These are phyloP conservation scores for Sander vitreus DNA, from an alignment of 2,113 vertebrate species.

Conservation along the genomic window DNA sequence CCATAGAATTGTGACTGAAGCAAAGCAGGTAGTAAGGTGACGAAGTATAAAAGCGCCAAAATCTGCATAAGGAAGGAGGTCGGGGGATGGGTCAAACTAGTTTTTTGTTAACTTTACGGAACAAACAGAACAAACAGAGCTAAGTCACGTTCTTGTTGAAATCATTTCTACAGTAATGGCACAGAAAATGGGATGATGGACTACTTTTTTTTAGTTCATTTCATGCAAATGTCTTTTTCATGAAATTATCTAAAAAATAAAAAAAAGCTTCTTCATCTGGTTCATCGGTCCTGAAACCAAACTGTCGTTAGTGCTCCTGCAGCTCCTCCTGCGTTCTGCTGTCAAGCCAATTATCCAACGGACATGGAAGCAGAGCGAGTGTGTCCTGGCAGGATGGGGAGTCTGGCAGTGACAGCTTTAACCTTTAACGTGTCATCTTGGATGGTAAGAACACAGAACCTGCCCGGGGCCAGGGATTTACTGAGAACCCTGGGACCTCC, in stretches of 20 bases:
- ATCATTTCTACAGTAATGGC: too few relatives aligned
- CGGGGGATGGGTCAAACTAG: too few relatives aligned
- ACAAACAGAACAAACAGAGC: too few relatives aligned
- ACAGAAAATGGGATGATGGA: not conserved
- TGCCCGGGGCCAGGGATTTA: slow-evolving; percentile 31
- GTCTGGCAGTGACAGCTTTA: slow-evolving; percentile 28
- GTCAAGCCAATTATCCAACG: slow-evolving; percentile 21
- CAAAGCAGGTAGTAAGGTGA: too few relatives aligned
- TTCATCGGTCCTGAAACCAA: not conserved
- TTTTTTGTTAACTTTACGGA: too few relatives aligned
- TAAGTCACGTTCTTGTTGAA: too few relatives aligned
- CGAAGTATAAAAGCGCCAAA: too few relatives aligned
- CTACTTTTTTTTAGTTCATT: not conserved
- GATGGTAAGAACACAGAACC: slow-evolving; percentile 38
- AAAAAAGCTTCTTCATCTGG: too few relatives aligned
- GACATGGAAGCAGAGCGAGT: not conserved
- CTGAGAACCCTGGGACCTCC: slow-evolving; percentile 50
- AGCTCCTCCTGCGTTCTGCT: slow-evolving; percentile 22
- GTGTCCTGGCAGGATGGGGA: not conserved
- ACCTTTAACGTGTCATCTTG: slow-evolving; percentile 60
- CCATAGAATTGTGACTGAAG: too few relatives aligned
- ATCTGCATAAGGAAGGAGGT: too few relatives aligned
- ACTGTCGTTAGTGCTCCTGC: not conserved
- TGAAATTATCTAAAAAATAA: not conserved
- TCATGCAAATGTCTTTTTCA: not conserved